These are phyloP conservation scores for Odocoileus hemionus DNA, from an alignment of 2,113 vertebrate species.

Conservation along the genomic window DNA sequence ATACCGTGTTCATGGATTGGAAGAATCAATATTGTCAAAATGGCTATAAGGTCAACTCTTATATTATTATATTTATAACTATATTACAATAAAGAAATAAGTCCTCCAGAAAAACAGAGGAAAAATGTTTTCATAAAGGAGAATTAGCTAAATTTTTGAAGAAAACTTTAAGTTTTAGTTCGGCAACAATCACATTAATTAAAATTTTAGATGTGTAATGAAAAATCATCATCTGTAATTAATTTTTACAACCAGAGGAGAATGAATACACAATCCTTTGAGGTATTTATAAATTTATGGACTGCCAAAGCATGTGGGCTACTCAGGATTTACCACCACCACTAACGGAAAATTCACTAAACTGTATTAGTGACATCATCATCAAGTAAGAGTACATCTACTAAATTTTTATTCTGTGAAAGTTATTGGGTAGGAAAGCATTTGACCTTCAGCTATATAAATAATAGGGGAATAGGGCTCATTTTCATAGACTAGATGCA, in stretches of 20 bases:
- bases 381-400: not conserved
- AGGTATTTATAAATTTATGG: not conserved
- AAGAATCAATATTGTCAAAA: too few relatives aligned
- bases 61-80: constrained; percentile 18
- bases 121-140: constrained; percentile 28
- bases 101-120: constrained; percentile 32
- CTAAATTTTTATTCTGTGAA: constrained; percentile 15
- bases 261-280: not conserved
- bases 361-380: not conserved
- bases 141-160: not conserved
- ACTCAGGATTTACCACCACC: not conserved
- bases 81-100: constrained; percentile 13
- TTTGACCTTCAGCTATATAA: not conserved
- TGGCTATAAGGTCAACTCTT: not conserved
- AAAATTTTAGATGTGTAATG: not conserved
- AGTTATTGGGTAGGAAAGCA: not conserved
- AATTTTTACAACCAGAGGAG: not conserved
- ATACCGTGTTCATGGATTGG: too few relatives aligned
- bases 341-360: not conserved
- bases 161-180: not conserved
- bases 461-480: not conserved
- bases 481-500: not conserved
- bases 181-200: constrained; percentile 33
- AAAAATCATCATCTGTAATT: constrained; percentile 39
- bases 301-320: not conserved